A percentile compares a stretch with the other conserved stretches of the same genome.
These are phyloP conservation scores for Pipa parva DNA, from an alignment of 2,113 vertebrate species.

Conservation along the genomic window DNA sequence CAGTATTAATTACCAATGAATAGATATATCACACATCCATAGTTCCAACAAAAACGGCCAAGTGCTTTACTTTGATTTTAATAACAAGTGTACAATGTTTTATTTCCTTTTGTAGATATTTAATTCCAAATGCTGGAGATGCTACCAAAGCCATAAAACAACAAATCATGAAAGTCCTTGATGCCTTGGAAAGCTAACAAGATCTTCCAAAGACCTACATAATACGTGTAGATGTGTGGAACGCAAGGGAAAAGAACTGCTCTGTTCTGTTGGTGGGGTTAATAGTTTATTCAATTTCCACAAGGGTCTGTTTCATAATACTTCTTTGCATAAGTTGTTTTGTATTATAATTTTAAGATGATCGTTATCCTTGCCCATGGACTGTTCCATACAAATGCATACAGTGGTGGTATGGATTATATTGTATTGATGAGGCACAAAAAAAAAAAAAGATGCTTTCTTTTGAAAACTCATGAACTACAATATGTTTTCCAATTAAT, in stretches of 20 bases:
- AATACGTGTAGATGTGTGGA: conserved; percentile 47
- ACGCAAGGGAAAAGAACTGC: conserved; percentile 50
- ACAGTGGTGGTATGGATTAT: neutral
- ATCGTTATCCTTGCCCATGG: conserved; percentile 31
- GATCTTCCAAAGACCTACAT: conserved; percentile 43
- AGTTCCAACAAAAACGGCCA: too few relatives aligned
- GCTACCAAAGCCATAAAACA: conserved; percentile 98
- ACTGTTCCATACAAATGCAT: conserved; percentile 24
- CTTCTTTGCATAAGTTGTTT: conserved; percentile 56
- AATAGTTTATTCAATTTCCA: conserved; percentile 53
- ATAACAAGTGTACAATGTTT: too few relatives aligned
- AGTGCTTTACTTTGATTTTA: too few relatives aligned
- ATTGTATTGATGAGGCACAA: neutral
- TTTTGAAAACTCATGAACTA: too few relatives aligned
- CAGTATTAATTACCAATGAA: too few relatives aligned
- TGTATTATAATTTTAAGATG: conserved; percentile 58
- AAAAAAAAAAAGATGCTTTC: too few relatives aligned
- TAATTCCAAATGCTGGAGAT: conserved; percentile 95
- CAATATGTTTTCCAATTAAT: too few relatives aligned
- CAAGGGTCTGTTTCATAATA: conserved; percentile 39
- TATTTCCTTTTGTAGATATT: conserved; percentile 74
- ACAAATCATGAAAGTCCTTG: conserved; percentile 98
- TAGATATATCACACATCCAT: too few relatives aligned
- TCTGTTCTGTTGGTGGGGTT: conserved; percentile 55
- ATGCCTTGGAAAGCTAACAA: conserved; percentile 92